Conservation (phyloP, 2,888 invertebrate species). For the Galeopsomyia nigrocyanea region DNA sequence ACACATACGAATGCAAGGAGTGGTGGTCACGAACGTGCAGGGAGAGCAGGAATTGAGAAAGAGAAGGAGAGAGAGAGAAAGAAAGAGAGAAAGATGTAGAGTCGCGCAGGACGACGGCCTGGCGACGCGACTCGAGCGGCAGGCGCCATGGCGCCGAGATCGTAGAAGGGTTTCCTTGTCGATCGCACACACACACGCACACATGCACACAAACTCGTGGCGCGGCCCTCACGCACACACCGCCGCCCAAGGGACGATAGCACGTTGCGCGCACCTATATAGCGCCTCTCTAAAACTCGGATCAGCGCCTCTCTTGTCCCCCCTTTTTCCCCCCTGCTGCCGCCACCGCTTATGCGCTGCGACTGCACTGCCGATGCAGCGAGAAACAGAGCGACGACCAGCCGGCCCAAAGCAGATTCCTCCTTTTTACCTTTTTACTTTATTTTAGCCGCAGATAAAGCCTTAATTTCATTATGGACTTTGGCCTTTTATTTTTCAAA, state of each 20-base stretch:
- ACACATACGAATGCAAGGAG: background rate
- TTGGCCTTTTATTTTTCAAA: too few species aligned
- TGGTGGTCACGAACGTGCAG: background rate
- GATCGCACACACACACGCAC: slow-evolving; percentile 55
- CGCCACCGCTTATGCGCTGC: too few species aligned
- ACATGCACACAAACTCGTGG: too few species aligned
- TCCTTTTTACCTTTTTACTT: slow-evolving; percentile 28
- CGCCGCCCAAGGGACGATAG: slow-evolving; percentile 18
- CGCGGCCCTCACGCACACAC: slow-evolving; percentile 42
- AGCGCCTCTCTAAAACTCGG: background rate
- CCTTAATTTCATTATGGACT: slow-evolving; percentile 32
- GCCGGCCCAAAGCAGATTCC: background rate
- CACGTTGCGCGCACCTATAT: background rate
- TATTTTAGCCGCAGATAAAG: slow-evolving; percentile 21
- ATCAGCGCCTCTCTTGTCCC: background rate
- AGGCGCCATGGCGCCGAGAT: slow-evolving; percentile 69
- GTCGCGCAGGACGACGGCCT: slow-evolving; percentile 44
- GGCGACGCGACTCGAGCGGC: slow-evolving; percentile 51
- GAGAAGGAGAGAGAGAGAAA: slow-evolving; percentile 35
- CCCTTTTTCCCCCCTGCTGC: too few species aligned
- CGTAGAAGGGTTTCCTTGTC: slow-evolving; percentile 70
- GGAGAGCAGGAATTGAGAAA: background rate
- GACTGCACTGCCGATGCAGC: too few species aligned
- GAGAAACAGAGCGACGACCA: too few species aligned
- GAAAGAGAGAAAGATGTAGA: slow-evolving; percentile 9